Evolutionary conservation across 1,140 invertebrate genomes (phyloP).

Genomic region (Trichonephila clavipes): DNA sequence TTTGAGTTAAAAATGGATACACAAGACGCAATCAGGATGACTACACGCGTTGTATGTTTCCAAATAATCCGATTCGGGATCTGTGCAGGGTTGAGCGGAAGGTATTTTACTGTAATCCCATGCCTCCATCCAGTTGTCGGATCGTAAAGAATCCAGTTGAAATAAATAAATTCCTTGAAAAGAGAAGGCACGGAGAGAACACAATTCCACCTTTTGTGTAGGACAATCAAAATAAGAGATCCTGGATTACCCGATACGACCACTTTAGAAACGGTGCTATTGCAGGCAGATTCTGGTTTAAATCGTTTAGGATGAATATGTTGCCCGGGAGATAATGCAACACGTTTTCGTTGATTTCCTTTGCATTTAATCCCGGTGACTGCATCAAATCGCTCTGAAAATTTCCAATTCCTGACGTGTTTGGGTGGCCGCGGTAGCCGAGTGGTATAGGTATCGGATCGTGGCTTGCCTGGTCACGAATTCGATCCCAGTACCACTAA

Average conservation of each 20-base stretch:
- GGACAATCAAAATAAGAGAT: slow-evolving; percentile 35
- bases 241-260: neutral
- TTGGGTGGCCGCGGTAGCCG: no score
- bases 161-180: neutral
- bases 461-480: no score
- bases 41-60: neutral
- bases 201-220: neutral
- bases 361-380: neutral
- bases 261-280: neutral
- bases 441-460: no score
- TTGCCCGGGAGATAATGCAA: neutral
- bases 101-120: neutral
- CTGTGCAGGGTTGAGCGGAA: neutral
- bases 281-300: neutral
- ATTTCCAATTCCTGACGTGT: slow-evolving; percentile 10
- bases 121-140: neutral
- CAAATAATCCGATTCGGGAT: neutral
- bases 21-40: slow-evolving; percentile 11
- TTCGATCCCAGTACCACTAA: no score
- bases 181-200: neutral
- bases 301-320: neutral
- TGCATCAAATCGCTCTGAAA: neutral
- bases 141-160: neutral
- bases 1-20: slow-evolving; percentile 40
- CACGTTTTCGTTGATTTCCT: neutral